Base-by-base conservation (phyloP, 2,888 invertebrate genomes). In the Rutpela maculata region DNA sequence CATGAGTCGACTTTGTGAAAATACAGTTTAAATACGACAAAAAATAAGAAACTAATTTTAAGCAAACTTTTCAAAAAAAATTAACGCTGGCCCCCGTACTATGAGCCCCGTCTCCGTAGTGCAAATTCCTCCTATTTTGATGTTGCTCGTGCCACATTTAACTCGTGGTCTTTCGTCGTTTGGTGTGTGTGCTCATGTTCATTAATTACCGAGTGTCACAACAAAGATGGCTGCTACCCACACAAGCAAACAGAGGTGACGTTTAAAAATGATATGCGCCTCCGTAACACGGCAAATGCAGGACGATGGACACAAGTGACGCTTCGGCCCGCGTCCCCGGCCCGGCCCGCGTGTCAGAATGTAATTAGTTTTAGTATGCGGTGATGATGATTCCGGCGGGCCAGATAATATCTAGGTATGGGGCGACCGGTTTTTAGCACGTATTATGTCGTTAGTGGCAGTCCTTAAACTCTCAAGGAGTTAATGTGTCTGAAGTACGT, bases 131-230 rank as follows among this genome's bases (percentile, higher is more conserved):
- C 26, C 67, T 67, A 56, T 56, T 67, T 17, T 56, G 50, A 55
- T 56, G 26, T 55, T n/a, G 38, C 38, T 19, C 7, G 65, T 18
- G 65, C 59, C 12, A 35, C 15, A 26, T 72, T 65, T 69, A 63
- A 17, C 69, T 62, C 50, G 70, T 73, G 74, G 74, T 72, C 78
- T 74, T 76, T 73, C 67, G 62, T 19, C 35, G 72, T 26, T 67
- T 60, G 55, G 74, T 69, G 75, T 18, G 67, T 71, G 22, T 75
- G 68, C 71, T 74, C 72, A 60, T 79, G 82, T 83, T 82, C 86
- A 86, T 87, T 87, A 87, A 87, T 87, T 86, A 87, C 81, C 76
- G 75, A 80, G 78, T 84, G 86, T 86, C 86, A 85, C 82, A 84
- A 84, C 84, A 83, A 86, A 87, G 85, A 86, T 86, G 86, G 87